Conservation (phyloP, 2,888 invertebrate genomes). For the Heliconius aoede region DNA sequence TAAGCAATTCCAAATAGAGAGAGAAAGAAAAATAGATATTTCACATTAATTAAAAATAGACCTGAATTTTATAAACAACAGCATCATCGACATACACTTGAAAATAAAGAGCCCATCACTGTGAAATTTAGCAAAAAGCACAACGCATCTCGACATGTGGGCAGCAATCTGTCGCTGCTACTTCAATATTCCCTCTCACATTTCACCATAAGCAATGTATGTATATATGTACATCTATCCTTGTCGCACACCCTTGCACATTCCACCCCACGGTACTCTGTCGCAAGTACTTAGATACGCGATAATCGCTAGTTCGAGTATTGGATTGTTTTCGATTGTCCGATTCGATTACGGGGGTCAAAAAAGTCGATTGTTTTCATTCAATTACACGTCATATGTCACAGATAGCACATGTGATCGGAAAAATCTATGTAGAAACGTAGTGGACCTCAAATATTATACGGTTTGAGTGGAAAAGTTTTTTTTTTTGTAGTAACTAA, state of each 20-base stretch:
- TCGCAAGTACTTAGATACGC: constrained; percentile 76
- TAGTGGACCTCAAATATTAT: not conserved
- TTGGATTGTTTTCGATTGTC: constrained; percentile 76
- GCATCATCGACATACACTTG: constrained; percentile 22
- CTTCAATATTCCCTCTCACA: constrained; percentile 64
- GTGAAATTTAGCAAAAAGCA: constrained; percentile 75
- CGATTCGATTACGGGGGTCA: constrained; percentile 68
- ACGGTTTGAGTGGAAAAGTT: too few species aligned
- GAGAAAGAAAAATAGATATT: too few species aligned
- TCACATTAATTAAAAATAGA: too few species aligned
- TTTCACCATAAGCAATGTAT: constrained; percentile 41
- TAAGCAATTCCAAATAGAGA: too few species aligned
- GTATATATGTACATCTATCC: constrained; percentile 45
- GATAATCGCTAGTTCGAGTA: constrained; percentile 74
- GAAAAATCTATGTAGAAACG: not conserved
- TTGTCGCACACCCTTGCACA: constrained; percentile 57
- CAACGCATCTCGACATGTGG: constrained; percentile 82
- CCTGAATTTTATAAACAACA: not conserved
- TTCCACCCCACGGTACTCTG: constrained; percentile 57
- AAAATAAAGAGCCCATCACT: constrained; percentile 45
- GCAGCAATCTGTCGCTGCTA: constrained; percentile 81
- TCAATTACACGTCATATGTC: constrained; percentile 46
- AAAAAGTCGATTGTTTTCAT: constrained; percentile 55
- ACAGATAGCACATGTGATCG: constrained; percentile 40
- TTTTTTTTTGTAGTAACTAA: too few species aligned